phyloP scores from a whole-genome alignment of 2,888 invertebrate species.

The Ophion ventricosus region DNA sequence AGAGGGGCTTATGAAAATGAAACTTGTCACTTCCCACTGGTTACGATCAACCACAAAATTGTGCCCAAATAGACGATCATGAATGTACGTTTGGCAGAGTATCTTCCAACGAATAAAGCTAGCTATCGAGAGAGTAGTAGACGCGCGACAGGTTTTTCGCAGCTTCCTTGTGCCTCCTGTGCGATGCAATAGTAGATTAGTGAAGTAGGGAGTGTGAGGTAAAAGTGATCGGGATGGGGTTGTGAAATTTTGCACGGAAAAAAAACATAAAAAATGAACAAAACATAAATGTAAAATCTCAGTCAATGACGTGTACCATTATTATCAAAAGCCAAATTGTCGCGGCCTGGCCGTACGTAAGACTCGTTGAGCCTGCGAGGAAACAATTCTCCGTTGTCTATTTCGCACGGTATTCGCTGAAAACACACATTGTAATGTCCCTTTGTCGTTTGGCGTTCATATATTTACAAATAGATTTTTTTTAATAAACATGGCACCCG shows the following conservation, averaged over 20 bases:
- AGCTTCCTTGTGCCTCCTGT: no score
- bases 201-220: no score
- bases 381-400: not conserved
- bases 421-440: not conserved
- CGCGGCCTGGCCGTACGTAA: not conserved
- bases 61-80: no score
- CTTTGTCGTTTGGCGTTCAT: not conserved
- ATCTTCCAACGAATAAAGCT: no score
- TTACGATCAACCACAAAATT: no score
- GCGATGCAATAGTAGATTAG: no score
- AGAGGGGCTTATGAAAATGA: not conserved
- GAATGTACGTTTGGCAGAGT: no score
- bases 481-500: not conserved
- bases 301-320: not conserved
- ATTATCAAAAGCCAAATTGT: not conserved
- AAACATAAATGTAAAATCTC: not conserved
- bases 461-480: not conserved
- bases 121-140: no score
- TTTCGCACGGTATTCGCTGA: not conserved
- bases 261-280: not conserved
- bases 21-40: not conserved
- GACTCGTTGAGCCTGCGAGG: not conserved
- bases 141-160: no score
- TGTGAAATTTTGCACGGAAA: no score
- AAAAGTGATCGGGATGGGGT: no score